phyloP scores from a whole-genome alignment of 2,888 invertebrate species.

The Drosophila aldrichi region DNA sequence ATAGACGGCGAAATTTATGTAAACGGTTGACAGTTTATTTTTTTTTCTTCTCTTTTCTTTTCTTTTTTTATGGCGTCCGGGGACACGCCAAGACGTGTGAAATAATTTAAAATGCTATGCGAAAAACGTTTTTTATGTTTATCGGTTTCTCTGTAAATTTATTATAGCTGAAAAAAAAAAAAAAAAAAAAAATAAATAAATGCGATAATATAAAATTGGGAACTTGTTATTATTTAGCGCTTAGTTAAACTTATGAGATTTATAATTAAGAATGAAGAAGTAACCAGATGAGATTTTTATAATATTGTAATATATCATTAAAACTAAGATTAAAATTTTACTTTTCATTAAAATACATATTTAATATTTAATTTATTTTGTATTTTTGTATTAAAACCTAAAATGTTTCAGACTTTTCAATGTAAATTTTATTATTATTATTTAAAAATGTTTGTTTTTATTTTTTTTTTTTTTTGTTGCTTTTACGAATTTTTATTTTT shows the following conservation, averaged over 20 bases:
- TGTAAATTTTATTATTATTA: too few species aligned
- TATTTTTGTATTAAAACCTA: too few species aligned
- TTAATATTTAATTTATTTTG: too few species aligned
- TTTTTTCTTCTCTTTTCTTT: constrained; percentile 11
- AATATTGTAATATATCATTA: too few species aligned
- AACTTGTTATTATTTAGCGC: not conserved
- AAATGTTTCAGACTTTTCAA: too few species aligned
- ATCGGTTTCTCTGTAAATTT: constrained; percentile 11
- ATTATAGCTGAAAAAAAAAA: constrained; percentile 14
- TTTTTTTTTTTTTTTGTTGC: too few species aligned
- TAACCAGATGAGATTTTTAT: too few species aligned
- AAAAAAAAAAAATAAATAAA: not conserved
- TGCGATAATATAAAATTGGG: not conserved
- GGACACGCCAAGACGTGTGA: constrained; percentile 56
- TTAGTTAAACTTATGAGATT: not conserved
- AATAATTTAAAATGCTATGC: constrained; percentile 45
- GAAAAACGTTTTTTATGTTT: constrained; percentile 24
- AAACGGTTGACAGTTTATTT: constrained; percentile 56
- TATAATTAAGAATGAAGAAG: not conserved
- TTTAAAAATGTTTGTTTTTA: too few species aligned
- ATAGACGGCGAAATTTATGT: constrained; percentile 69
- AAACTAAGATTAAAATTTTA: too few species aligned
- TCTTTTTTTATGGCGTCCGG: constrained; percentile 20
- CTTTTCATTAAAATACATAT: too few species aligned
- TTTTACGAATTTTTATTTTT: too few species aligned